phyloP scores from a whole-genome alignment of 2,797 vertebrate species.

The Enteromius radiatus region DNA sequence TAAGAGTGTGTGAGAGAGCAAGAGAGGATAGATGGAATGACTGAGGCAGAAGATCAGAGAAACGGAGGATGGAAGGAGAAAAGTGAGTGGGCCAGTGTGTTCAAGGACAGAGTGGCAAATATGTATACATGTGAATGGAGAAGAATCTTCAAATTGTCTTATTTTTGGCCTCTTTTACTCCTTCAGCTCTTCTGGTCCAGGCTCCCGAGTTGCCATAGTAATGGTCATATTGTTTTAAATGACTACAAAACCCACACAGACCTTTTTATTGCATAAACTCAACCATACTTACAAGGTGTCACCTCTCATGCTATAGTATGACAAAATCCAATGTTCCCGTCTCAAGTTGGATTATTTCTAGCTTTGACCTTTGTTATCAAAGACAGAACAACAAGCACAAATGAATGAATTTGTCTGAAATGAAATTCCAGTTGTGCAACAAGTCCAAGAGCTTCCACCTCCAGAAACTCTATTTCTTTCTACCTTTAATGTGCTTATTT shows the following conservation, averaged over 20 bases:
- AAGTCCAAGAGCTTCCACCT: constrained; percentile 27
- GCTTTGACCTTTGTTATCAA: constrained; percentile 6
- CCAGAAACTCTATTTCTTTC: not conserved
- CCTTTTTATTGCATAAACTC: constrained; percentile 26
- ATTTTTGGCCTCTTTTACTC: constrained; percentile 48
- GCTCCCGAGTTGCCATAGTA: constrained; percentile 48
- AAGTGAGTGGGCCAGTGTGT: not conserved
- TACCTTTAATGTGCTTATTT: constrained; percentile 31
- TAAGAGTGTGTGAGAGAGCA: constrained; percentile 34
- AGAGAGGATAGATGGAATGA: constrained; percentile 36
- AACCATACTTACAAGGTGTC: constrained; percentile 21
- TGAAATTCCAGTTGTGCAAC: constrained; percentile 54
- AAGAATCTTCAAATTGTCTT: constrained; percentile 49
- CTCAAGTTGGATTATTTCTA: not conserved
- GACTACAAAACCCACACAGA: constrained; percentile 8
- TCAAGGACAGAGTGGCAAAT: constrained; percentile 30
- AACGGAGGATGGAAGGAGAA: constrained; percentile 18
- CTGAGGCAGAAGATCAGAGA: constrained; percentile 21
- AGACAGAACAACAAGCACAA: constrained; percentile 17
- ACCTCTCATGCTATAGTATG: not conserved
- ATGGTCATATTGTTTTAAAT: constrained; percentile 39
- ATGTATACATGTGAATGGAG: constrained; percentile 54
- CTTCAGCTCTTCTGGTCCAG: constrained; percentile 39
- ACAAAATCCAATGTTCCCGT: not conserved
- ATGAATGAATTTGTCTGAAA: constrained; percentile 42